Evolutionary conservation across 2,888 invertebrate species (phyloP).

Genomic region (Clistopyga incitator): DNA sequence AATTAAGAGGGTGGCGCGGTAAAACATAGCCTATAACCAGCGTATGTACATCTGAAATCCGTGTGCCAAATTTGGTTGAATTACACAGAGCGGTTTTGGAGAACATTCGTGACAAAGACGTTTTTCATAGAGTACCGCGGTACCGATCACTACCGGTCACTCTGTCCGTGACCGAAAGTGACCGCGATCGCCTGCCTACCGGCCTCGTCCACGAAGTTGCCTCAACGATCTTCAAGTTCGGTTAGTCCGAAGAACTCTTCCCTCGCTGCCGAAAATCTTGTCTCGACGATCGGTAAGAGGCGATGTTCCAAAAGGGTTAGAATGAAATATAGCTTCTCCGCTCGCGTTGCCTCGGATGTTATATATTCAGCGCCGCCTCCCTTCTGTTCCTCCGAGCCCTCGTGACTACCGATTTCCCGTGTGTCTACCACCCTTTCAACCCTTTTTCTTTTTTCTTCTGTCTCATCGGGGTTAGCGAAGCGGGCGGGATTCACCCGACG

Average conservation of each 20-base stretch:
- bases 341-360: slow-evolving; percentile 56
- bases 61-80: no score
- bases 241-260: not conserved
- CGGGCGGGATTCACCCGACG: slow-evolving; percentile 81
- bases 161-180: no score
- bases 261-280: not conserved
- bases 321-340: slow-evolving; percentile 69
- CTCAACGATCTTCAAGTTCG: not conserved
- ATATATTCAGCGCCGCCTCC: slow-evolving; percentile 61
- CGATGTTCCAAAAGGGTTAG: slow-evolving; percentile 4
- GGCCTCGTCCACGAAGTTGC: no score
- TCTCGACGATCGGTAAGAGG: not conserved
- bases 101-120: no score
- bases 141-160: no score
- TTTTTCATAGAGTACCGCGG: not conserved
- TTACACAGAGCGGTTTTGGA: no score
- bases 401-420: slow-evolving; percentile 50
- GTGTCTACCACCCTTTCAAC: slow-evolving; percentile 72
- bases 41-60: no score
- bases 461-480: slow-evolving; percentile 70
- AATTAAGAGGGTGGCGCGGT: no score
- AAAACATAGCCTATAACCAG: no score
- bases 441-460: slow-evolving; percentile 76
- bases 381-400: slow-evolving; percentile 69
- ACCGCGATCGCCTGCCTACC: no score